Evolutionary conservation across 1,140 invertebrate species (phyloP).

Genomic region (Pinna nobilis): DNA sequence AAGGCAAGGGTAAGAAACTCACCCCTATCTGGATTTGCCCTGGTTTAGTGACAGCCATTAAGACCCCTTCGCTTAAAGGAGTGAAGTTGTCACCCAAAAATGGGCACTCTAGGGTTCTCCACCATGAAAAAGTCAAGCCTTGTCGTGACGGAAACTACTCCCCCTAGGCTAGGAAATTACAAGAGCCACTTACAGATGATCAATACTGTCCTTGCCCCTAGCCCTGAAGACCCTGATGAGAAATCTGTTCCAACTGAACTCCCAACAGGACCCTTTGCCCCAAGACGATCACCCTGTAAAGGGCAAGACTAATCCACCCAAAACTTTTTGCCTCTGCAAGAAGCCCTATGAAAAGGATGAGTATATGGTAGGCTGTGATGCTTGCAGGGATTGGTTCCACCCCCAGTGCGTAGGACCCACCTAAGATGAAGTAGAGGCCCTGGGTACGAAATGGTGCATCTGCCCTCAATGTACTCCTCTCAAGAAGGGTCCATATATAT

Average conservation of each 20-base stretch:
- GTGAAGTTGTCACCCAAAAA: not conserved
- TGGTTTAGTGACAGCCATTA: not conserved
- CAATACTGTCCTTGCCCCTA: not conserved
- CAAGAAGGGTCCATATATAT: too few relatives aligned
- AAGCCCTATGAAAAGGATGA: not conserved
- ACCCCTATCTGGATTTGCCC: not conserved
- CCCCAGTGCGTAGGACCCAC: not conserved
- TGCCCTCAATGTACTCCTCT: not conserved
- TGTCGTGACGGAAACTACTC: not conserved
- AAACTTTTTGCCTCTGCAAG: not conserved
- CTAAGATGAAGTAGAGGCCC: not conserved
- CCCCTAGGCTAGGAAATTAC: not conserved
- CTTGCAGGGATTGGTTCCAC: not conserved
- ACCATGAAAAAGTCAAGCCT: not conserved
- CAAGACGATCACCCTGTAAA: too few relatives aligned
- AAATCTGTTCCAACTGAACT: not conserved
- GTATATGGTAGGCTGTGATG: not conserved
- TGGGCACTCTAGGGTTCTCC: not conserved
- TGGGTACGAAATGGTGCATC: not conserved
- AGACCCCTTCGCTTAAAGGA: not conserved
- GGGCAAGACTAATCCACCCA: not conserved
- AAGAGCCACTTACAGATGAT: not conserved
- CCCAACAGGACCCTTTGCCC: not conserved
- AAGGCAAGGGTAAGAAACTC: not conserved
- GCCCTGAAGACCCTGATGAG: not conserved